Evolutionary conservation across 1,140 invertebrate species (phyloP).

Genomic region (Drosophila micromelanica): DNA sequence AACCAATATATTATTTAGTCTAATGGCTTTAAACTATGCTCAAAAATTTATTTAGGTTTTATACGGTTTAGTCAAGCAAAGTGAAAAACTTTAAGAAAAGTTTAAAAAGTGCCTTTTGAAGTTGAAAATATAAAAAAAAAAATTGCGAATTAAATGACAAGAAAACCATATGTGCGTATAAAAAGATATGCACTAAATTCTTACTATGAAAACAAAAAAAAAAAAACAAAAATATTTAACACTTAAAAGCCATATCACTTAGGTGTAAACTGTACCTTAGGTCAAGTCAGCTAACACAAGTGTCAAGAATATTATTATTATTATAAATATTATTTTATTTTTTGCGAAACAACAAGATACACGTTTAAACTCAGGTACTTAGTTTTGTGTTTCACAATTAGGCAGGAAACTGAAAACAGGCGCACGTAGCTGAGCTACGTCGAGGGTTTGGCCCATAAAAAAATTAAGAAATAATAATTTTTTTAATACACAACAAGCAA

Average conservation of each 20-base stretch:
- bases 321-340: conserved; percentile 16
- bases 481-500: conserved; percentile 19
- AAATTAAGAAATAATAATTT: conserved; percentile 15
- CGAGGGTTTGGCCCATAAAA: background rate
- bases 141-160: conserved; percentile 19
- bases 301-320: conserved; percentile 25
- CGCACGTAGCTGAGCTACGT: conserved; percentile 70
- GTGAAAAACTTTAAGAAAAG: conserved; percentile 20
- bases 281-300: conserved; percentile 56
- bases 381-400: conserved; percentile 67
- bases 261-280: conserved; percentile 71
- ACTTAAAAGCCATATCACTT: conserved; percentile 62
- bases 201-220: background rate
- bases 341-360: conserved; percentile 22
- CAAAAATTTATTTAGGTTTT: conserved; percentile 30
- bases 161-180: background rate
- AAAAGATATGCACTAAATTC: conserved; percentile 1
- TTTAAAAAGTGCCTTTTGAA: conserved; percentile 67
- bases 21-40: conserved; percentile 44
- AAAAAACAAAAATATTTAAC: conserved; percentile 25
- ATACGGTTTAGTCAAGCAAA: conserved; percentile 32
- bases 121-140: conserved; percentile 12
- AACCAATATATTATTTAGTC: conserved; percentile 39
- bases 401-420: conserved; percentile 35
- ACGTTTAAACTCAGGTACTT: conserved; percentile 80